These are phyloP conservation scores for Toxotes jaculatrix DNA, from an alignment of 2,113 vertebrate species.

Conservation along the genomic window DNA sequence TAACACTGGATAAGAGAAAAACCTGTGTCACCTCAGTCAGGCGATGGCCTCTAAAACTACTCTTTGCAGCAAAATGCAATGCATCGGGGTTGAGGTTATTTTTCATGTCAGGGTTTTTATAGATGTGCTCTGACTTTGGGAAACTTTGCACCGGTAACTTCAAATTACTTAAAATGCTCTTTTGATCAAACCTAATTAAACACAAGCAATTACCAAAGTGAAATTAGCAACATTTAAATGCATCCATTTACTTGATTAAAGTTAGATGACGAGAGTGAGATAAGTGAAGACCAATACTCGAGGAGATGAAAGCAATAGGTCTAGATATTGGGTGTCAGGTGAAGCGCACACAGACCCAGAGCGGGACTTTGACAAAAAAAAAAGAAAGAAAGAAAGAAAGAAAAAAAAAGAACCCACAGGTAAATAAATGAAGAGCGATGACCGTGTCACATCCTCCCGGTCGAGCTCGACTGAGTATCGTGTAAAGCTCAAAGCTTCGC, in stretches of 20 bases:
- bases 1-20: not conserved
- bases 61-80: constrained; percentile 1
- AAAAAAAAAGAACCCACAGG: constrained; percentile 73
- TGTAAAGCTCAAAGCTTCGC: constrained; percentile 79
- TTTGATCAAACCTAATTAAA: constrained; percentile 86
- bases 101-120: constrained; percentile 47
- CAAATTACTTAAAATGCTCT: constrained; percentile 79
- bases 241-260: constrained; percentile 88
- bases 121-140: constrained; percentile 47
- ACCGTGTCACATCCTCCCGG: constrained; percentile 77
- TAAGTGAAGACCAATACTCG: constrained; percentile 81
- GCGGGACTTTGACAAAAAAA: constrained; percentile 56
- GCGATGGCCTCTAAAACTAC: not conserved
- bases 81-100: constrained; percentile 17
- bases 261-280: constrained; percentile 85
- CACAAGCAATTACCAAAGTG: constrained; percentile 83
- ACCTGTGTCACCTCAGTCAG: not conserved
- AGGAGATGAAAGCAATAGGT: constrained; percentile 81
- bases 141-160: constrained; percentile 71
- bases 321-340: constrained; percentile 82
- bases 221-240: constrained; percentile 86
- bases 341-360: constrained; percentile 56
- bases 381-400: constrained; percentile 18
- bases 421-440: constrained; percentile 86
- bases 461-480: constrained; percentile 82